These are phyloP conservation scores for Apotomis turbidana DNA, from an alignment of 2,888 invertebrate species.

Conservation along the genomic window DNA sequence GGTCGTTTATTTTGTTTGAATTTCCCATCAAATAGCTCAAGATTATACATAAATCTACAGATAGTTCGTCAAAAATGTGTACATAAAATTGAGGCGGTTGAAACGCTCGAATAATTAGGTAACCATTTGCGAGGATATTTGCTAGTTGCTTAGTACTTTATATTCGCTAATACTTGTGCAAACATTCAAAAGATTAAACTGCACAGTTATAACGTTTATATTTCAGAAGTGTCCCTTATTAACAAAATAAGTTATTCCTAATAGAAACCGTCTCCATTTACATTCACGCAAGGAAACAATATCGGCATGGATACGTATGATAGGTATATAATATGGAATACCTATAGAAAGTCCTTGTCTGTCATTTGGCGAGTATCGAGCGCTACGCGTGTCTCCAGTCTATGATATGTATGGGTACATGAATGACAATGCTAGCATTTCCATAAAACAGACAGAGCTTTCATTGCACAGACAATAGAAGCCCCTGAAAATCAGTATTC, in stretches of 20 bases:
- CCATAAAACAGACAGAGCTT: conserved; percentile 31
- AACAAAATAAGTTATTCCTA: neutral
- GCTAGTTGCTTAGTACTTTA: too few species aligned
- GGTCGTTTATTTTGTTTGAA: too few species aligned
- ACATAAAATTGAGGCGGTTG: too few species aligned
- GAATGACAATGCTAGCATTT: conserved; percentile 27
- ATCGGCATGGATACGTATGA: neutral
- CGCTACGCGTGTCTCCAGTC: conserved; percentile 3
- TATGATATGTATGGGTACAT: neutral
- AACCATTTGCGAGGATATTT: too few species aligned
- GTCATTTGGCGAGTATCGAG: conserved; percentile 18
- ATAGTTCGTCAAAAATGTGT: too few species aligned
- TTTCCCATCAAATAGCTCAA: too few species aligned
- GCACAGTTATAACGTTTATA: neutral
- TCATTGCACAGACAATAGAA: conserved; percentile 34
- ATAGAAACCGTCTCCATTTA: neutral
- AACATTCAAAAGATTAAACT: too few species aligned
- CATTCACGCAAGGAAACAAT: neutral
- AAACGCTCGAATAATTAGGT: too few species aligned
- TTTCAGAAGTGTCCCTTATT: neutral
- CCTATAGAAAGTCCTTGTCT: conserved; percentile 1
- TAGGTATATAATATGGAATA: neutral
- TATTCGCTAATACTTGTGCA: too few species aligned
- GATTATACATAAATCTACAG: too few species aligned
- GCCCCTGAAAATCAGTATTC: conserved; percentile 22